These are phyloP conservation scores for Ichneumon xanthorius DNA, from an alignment of 2,888 invertebrate genomes.

Conservation along the genomic window DNA sequence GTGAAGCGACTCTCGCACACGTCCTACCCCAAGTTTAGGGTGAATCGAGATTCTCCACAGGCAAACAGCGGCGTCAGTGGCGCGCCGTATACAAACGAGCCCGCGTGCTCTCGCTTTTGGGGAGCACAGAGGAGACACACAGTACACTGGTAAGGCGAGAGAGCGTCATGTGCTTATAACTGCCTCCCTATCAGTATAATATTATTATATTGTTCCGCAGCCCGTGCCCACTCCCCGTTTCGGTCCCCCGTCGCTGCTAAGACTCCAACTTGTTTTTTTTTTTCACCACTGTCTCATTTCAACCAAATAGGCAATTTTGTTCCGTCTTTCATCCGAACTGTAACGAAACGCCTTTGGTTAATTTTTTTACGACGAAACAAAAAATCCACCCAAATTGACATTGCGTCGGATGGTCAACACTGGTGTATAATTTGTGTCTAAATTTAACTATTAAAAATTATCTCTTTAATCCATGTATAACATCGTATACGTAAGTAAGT, in stretches of 20 bases:
- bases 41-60: slow-evolving; percentile 55
- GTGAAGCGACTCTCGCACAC: slow-evolving; percentile 60
- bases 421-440: background rate
- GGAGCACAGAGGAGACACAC: slow-evolving; percentile 34
- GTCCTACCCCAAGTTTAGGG: slow-evolving; percentile 65
- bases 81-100: slow-evolving; percentile 42
- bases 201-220: slow-evolving; percentile 78
- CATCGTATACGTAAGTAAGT: background rate
- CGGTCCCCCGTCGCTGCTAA: slow-evolving; percentile 15
- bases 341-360: background rate
- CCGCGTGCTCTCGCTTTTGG: slow-evolving; percentile 51
- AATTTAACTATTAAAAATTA: background rate
- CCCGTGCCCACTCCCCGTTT: slow-evolving; percentile 63
- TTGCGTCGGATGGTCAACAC: background rate
- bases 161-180: slow-evolving; percentile 84
- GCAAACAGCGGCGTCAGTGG: slow-evolving; percentile 58
- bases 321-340: background rate
- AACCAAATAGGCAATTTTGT: background rate
- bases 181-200: slow-evolving; percentile 81
- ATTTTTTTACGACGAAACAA: background rate
- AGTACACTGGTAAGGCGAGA: slow-evolving; percentile 76
- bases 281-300: slow-evolving; percentile 8
- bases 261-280: slow-evolving; percentile 3
- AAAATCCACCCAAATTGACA: background rate
- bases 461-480: background rate